Evolutionary conservation across 2,888 invertebrate species (phyloP), one percentile per base, ranked within the genome.

Genomic region (Tridacna crocea): DNA sequence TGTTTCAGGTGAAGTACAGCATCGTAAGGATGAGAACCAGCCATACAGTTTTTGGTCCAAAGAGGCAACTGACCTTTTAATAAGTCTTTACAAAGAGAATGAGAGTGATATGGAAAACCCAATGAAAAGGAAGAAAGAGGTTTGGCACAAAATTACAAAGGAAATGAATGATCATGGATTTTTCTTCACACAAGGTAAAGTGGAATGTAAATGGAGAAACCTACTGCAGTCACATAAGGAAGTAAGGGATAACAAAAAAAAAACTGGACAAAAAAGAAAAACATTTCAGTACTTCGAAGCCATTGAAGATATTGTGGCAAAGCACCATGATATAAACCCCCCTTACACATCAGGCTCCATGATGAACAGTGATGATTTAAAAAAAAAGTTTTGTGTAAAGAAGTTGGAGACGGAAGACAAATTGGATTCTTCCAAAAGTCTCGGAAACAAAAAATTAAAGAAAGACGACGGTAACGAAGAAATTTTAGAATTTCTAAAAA

Each of bases 51-150:
- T 61, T 27, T 72, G 72, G 72, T 19, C 72, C 17, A 22, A 51
- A n/a, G 72, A 72, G 48, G 72, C 72, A 48, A 48, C 48, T 22
- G 22, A 51, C 46, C 72, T 72, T 72, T 48, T 72, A 6, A 72
- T 72, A 15, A 72, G 22, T 22, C 72, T 72, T 4, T 72, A 72
- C 51, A 15, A 72, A 22, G 72, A 72, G 19, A 15, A 72, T 51
- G 72, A 72, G 51, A 48, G 48, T 51, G 51, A 47, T 47, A 72
- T 72, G 72, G 72, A 72, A 51, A 51, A 72, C 24, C 72, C 72
- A 15, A 3, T 72, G 26, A 72, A 11, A 2, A 72, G 22, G 72
- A 72, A 72, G 24, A 72, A 72, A 24, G 51, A 47, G 46, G 72
- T 72, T 19, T 48, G 72, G 72, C n/a, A 72, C 46, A 72, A 47